A percentile compares a stretch with the other conserved stretches of the same genome.
Evolutionary conservation across 2,113 vertebrate genomes (phyloP).

Genomic region (Trachemys scripta): DNA sequence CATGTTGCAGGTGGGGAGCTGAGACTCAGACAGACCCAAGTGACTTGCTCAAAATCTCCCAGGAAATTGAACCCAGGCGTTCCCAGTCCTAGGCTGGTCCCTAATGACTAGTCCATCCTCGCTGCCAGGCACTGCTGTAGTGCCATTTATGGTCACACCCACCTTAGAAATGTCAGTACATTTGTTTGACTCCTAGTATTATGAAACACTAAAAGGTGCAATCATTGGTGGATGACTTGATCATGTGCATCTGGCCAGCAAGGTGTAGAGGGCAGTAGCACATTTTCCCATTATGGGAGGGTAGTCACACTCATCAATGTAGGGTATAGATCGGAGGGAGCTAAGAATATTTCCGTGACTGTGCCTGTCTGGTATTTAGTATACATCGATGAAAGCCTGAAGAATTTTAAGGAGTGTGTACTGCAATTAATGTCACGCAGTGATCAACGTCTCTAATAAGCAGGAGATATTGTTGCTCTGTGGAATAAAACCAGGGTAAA

Average conservation of each 20-base stretch:
- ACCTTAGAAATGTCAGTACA: background rate
- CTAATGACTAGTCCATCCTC: background rate
- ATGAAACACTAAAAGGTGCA: background rate
- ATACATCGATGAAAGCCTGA: background rate
- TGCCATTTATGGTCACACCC: background rate
- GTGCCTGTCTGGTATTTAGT: background rate
- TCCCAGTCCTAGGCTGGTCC: background rate
- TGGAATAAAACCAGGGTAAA: background rate
- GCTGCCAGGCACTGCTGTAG: background rate
- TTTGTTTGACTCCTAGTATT: background rate
- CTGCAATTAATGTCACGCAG: background rate
- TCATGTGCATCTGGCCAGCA: background rate
- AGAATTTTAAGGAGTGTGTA: conserved; percentile 2
- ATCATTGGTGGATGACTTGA: background rate
- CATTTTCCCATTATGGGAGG: background rate
- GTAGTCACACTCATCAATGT: background rate
- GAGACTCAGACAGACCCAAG: background rate
- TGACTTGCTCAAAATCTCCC: background rate
- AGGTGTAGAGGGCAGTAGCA: background rate
- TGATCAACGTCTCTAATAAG: background rate
- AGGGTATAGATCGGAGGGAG: background rate
- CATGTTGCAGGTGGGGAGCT: background rate
- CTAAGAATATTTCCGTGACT: background rate
- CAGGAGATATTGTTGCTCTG: background rate
- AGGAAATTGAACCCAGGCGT: background rate